Base-by-base conservation (phyloP, 2,888 invertebrate species). In the Eupithecia inturbata region DNA sequence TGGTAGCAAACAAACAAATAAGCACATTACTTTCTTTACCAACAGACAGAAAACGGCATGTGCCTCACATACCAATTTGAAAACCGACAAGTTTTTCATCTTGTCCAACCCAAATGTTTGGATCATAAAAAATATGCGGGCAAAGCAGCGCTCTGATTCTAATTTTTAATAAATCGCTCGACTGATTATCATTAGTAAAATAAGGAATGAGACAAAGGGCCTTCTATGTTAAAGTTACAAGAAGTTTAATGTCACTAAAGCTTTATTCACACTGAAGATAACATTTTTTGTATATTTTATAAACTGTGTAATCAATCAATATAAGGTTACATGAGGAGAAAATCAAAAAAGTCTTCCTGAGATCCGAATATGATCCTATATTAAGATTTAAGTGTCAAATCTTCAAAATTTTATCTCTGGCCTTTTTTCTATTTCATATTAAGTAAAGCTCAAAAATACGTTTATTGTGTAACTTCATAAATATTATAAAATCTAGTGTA, bases 1-100 rank as follows among this genome's bases (percentile, higher is more conserved):
- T 95, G 96, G 88, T 93, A 89, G 83, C 16, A 36, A 31, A 64
- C 33, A 12, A 63, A 64, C 64, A 10, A 10, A 63, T 28, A 63
- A 26, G 12, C 6, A 19, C 19, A 28, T 60, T 26, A 57, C 36
- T 36, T 36, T 1, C 10, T 26, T 26, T 53, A 53, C 53, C 53
- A 22, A 53, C 9, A n/a, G 22, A 53, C n/a, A n/a, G 19, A n/a
- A 45, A 49, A 41, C 16, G n/a, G 45, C n/a, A 53, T 22, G 53
- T 53, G 53, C n/a, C 10, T 53, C 36, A 49, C 45, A 19, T n/a
- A 49, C 22, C 53, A 22, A 53, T 22, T 53, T 22, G 12, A 57
- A 22, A 57, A 26, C 4, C 10, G 22, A 3, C 49, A 53, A 10
- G 10, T 22, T 53, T 57, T 57, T 57, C 12, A 22, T 12, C 3